Evolutionary conservation across 53 echinoderm and acorn worm genomes (phyloP).

Genomic region (Glandiceps talaboti): DNA sequence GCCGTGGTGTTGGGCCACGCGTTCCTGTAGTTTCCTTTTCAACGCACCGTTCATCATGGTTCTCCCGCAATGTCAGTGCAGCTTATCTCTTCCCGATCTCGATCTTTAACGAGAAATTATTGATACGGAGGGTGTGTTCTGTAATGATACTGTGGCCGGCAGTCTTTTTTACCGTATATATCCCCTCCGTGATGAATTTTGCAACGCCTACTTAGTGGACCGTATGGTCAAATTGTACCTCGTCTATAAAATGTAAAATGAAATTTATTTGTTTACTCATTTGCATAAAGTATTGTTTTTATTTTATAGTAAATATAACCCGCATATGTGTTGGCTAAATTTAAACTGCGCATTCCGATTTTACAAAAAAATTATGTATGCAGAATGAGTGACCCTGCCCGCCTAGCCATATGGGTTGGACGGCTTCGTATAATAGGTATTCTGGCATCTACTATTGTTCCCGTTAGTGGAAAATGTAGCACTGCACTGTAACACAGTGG

Average conservation of each 20-base stretch:
- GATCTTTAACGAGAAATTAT: too few relatives aligned
- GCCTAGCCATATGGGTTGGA: background rate
- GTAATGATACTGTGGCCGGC: too few relatives aligned
- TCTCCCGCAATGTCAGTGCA: background rate
- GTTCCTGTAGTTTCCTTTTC: background rate
- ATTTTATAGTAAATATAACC: background rate
- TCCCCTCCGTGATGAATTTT: background rate
- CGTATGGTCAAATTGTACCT: background rate
- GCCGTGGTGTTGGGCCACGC: background rate
- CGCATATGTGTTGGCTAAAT: background rate
- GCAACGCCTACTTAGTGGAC: background rate
- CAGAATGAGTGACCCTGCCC: background rate
- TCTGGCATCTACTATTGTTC: background rate
- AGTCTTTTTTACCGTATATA: too few relatives aligned
- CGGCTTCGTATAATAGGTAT: too few relatives aligned
- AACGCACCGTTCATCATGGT: background rate
- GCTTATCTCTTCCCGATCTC: too few relatives aligned
- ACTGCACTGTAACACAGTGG: background rate
- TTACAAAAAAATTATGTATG: background rate
- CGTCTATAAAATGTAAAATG: background rate
- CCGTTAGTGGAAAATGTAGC: background rate
- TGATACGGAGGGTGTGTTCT: too few relatives aligned
- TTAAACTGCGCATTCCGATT: background rate
- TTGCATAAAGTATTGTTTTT: background rate
- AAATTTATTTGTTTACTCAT: background rate